phyloP scores from a whole-genome alignment of 2,888 invertebrate species.

The Acleris sparsana region DNA sequence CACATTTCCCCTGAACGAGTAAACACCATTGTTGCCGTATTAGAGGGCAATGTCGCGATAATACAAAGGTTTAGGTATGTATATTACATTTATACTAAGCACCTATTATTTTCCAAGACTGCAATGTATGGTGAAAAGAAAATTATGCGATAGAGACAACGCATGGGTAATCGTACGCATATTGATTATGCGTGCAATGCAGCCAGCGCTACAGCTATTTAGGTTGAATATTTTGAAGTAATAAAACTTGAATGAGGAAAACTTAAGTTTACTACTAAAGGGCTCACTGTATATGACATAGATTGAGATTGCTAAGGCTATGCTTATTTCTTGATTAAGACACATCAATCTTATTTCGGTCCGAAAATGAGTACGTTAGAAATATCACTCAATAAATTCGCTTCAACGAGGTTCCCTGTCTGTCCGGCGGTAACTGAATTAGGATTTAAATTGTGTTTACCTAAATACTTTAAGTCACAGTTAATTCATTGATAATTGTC shows the following conservation, averaged over 20 bases:
- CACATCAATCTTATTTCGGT: no score
- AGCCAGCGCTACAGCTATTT: constrained; percentile 12
- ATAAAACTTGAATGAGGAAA: not conserved
- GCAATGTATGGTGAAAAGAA: constrained; percentile 23
- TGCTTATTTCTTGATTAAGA: no score
- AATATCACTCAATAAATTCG: no score
- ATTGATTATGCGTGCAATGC: constrained; percentile 23
- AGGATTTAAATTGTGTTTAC: no score
- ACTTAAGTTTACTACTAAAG: not conserved
- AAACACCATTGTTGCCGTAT: constrained; percentile 48
- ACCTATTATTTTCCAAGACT: constrained; percentile 8
- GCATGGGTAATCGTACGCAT: constrained; percentile 17
- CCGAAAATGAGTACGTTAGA: no score
- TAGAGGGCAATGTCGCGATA: constrained; percentile 56
- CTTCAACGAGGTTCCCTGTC: no score
- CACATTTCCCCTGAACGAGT: constrained; percentile 13
- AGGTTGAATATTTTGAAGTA: constrained; percentile 2
- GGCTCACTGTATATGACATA: not conserved
- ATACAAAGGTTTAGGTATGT: constrained; percentile 33
- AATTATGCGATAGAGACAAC: constrained; percentile 19
- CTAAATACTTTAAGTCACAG: no score
- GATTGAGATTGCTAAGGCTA: no score
- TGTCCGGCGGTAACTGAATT: no score
- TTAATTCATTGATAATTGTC: no score
- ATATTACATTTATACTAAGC: constrained; percentile 25